Conservation (phyloP, 2,888 invertebrate genomes). For the Eudemis profundana region DNA sequence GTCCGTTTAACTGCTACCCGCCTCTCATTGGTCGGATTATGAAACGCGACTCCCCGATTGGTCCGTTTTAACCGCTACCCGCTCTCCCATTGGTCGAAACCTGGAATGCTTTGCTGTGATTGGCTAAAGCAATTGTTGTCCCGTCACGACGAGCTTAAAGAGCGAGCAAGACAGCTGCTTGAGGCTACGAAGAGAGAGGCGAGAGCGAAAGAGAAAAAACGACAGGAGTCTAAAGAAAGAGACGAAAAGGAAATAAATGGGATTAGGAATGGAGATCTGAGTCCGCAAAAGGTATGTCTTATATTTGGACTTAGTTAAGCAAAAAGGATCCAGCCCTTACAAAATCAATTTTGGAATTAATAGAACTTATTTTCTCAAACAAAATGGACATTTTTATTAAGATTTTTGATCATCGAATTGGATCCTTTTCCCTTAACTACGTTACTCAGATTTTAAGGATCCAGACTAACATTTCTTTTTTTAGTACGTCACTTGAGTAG, state of each 20-base stretch:
- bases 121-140: slow-evolving; percentile 89
- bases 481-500: too few relatives aligned
- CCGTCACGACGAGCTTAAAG: slow-evolving; percentile 93
- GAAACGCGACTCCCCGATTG: slow-evolving; percentile 48
- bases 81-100: slow-evolving; percentile 44
- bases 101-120: slow-evolving; percentile 53
- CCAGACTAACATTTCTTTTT: too few relatives aligned
- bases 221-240: slow-evolving; percentile 69
- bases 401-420: too few relatives aligned
- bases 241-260: slow-evolving; percentile 87
- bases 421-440: too few relatives aligned
- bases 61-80: slow-evolving; percentile 46
- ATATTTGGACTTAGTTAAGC: too few relatives aligned
- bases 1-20: slow-evolving; percentile 44
- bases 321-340: too few relatives aligned
- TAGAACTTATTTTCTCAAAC: too few relatives aligned
- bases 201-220: slow-evolving; percentile 74
- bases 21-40: slow-evolving; percentile 41
- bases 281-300: slow-evolving; percentile 72
- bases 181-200: slow-evolving; percentile 91
- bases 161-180: slow-evolving; percentile 92
- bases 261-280: slow-evolving; percentile 70
- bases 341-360: too few relatives aligned
- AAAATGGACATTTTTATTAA: too few relatives aligned
- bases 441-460: too few relatives aligned